phyloP scores from a whole-genome alignment of 2,113 vertebrate genomes.

The Cephalophus harveyi region DNA sequence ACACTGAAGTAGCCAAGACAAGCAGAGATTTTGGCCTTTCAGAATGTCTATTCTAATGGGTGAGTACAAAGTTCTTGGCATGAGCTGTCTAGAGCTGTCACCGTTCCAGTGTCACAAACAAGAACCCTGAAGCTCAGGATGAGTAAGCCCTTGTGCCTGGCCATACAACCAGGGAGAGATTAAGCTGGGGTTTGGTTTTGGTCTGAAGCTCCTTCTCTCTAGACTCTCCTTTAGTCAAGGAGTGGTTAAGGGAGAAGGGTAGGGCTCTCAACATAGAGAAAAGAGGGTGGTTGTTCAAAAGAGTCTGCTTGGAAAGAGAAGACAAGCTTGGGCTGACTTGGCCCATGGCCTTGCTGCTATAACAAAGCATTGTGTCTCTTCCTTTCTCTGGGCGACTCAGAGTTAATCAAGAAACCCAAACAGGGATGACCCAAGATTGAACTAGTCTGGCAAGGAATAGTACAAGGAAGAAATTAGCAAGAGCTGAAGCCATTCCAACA shows the following conservation, averaged over 20 bases:
- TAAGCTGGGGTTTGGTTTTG: not conserved
- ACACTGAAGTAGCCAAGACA: not conserved
- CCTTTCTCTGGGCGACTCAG: not conserved
- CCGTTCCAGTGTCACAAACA: no score
- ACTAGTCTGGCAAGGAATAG: constrained; percentile 60
- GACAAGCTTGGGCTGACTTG: not conserved
- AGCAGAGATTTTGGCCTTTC: not conserved
- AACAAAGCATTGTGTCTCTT: not conserved
- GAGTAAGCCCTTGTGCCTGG: no score
- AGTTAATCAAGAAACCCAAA: constrained; percentile 47
- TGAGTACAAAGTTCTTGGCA: not conserved
- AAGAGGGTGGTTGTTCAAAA: not conserved
- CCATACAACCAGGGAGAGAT: not conserved
- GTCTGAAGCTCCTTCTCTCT: no score
- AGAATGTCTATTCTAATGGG: fast-evolving
- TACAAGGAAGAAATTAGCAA: constrained; percentile 39
- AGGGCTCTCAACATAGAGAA: not conserved
- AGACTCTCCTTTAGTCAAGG: not conserved
- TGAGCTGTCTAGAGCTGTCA: fast-evolving
- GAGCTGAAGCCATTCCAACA: constrained; percentile 31
- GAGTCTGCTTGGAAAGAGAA: not conserved
- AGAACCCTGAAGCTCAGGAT: not conserved
- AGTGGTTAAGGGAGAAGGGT: no score
- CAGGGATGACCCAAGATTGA: constrained; percentile 54
- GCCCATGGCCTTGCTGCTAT: not conserved